These are phyloP conservation scores for Megalopta genalis DNA, from an alignment of 1,140 invertebrate species.

Conservation along the genomic window DNA sequence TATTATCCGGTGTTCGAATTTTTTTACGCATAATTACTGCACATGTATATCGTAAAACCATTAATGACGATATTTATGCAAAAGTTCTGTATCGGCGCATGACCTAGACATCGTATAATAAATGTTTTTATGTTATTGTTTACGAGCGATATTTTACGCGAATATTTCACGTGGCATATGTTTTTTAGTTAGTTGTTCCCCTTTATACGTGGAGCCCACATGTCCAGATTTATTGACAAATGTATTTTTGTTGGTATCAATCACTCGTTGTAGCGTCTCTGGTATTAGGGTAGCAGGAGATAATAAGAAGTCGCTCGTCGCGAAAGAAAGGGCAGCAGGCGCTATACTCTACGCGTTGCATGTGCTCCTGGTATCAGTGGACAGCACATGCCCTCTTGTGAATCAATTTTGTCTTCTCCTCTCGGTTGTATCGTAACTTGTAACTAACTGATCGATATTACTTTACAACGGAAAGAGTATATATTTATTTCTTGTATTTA, in stretches of 20 bases:
- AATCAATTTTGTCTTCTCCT: slow-evolving; percentile 9
- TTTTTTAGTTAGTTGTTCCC: background rate
- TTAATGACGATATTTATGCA: background rate
- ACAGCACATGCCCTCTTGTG: slow-evolving; percentile 67
- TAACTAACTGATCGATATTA: background rate
- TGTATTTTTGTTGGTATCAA: slow-evolving; percentile 44
- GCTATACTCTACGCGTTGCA: slow-evolving; percentile 42
- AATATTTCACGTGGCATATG: background rate
- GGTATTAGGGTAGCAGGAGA: slow-evolving; percentile 67
- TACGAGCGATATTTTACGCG: background rate
- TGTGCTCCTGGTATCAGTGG: slow-evolving; percentile 69
- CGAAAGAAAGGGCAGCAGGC: slow-evolving; percentile 56
- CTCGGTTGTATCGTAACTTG: background rate
- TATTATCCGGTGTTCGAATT: no score
- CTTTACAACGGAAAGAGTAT: background rate
- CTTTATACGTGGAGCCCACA: background rate
- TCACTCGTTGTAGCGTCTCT: slow-evolving; percentile 56
- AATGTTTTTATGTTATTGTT: background rate
- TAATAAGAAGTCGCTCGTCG: slow-evolving; percentile 50
- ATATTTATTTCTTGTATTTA: no score
- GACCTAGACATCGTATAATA: background rate
- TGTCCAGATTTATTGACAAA: slow-evolving; percentile 31
- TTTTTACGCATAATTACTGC: background rate
- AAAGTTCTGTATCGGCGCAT: background rate
- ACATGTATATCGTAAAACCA: background rate